Conservation (phyloP, 2,888 invertebrate genomes). For the Bruchidius siliquastri region DNA sequence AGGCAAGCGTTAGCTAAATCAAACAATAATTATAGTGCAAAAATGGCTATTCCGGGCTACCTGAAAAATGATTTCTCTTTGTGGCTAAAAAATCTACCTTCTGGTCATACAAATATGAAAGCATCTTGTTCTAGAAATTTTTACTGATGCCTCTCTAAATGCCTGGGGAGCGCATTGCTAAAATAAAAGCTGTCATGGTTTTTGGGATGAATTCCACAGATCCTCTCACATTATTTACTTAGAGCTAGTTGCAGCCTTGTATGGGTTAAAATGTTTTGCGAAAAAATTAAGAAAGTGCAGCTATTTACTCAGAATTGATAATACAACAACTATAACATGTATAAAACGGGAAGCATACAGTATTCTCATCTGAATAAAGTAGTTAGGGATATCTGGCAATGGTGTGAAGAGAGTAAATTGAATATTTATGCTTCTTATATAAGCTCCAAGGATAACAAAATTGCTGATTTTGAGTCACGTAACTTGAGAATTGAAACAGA, state of each 20-base stretch:
- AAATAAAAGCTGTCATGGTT: background rate
- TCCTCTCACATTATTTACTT: conserved; percentile 3
- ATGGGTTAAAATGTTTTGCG: conserved; percentile 2
- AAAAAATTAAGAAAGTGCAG: background rate
- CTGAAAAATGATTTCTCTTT: conserved; percentile 5
- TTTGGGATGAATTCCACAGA: too few relatives aligned
- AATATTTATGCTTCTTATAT: conserved; percentile 4
- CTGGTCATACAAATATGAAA: background rate
- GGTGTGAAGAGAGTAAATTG: conserved; percentile 6
- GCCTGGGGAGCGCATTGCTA: conserved; percentile 1
- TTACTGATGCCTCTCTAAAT: conserved; percentile 1
- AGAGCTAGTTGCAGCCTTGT: conserved; percentile 2
- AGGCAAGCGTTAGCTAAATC: conserved; percentile 2
- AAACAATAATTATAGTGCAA: background rate
- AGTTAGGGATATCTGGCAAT: conserved; percentile 6
- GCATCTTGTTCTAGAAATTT: background rate
- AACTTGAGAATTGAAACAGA: conserved; percentile 13
- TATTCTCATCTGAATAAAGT: background rate
- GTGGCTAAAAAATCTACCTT: conserved; percentile 6
- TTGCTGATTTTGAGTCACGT: conserved; percentile 17
- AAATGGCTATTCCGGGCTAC: background rate
- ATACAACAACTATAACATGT: conserved; percentile 3
- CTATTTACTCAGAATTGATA: conserved; percentile 3
- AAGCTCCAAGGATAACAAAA: background rate
- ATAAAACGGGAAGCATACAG: background rate